Conservation (phyloP, 2,113 vertebrate species). For the Myrmecobius fasciatus region DNA sequence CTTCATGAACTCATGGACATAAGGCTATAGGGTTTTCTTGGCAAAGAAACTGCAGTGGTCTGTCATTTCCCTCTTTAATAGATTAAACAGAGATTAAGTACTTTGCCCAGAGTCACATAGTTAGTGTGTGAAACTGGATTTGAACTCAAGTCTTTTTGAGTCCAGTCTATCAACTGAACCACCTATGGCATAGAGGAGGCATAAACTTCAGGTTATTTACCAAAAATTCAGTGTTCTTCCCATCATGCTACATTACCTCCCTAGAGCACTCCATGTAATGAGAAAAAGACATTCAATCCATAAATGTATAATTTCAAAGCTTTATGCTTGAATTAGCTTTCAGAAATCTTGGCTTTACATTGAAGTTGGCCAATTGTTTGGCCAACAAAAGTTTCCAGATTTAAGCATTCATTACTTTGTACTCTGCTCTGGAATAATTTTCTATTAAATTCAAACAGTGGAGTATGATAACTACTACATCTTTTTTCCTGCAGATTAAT, state of each 20-base stretch:
- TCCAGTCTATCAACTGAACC: not conserved
- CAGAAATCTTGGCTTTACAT: not conserved
- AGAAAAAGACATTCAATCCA: not conserved
- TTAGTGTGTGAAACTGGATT: not conserved
- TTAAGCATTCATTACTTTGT: slow-evolving; percentile 29
- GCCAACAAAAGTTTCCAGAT: slow-evolving; percentile 22
- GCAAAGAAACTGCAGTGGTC: not conserved
- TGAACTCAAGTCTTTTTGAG: not conserved
- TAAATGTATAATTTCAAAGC: not conserved
- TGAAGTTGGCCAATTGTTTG: not conserved
- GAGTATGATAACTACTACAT: slow-evolving; percentile 10
- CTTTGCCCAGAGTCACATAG: not conserved
- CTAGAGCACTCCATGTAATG: not conserved
- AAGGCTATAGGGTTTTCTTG: not conserved
- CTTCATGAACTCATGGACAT: not conserved
- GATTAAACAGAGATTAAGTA: not conserved
- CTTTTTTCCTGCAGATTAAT: slow-evolving; percentile 27
- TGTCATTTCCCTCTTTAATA: not conserved
- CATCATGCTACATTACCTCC: not conserved
- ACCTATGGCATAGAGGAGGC: not conserved
- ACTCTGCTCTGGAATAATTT: slow-evolving; percentile 37
- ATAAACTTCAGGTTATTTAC: not conserved
- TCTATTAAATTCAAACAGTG: slow-evolving; percentile 50
- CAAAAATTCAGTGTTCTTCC: not conserved
- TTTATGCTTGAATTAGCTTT: not conserved